These are phyloP conservation scores for Muschampia plurimacula DNA, from an alignment of 2,888 invertebrate species.

Conservation along the genomic window DNA sequence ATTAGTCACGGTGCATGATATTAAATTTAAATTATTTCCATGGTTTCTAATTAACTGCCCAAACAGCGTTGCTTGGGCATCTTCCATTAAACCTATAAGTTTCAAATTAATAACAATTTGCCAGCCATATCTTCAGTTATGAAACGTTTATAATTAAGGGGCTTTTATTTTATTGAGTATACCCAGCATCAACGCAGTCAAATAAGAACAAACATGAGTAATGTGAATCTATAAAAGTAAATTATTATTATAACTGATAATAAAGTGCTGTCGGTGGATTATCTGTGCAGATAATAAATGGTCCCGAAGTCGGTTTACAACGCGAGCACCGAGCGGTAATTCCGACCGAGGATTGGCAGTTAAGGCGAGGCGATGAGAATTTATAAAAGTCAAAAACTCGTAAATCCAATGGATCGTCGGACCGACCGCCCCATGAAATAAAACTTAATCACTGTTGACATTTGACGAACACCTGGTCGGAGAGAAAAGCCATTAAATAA, in stretches of 20 bases:
- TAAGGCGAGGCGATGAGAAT: slow-evolving; percentile 77
- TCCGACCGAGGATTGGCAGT: slow-evolving; percentile 73
- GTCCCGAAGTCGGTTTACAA: slow-evolving; percentile 71
- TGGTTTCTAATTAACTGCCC: slow-evolving; percentile 68
- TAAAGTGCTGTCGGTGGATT: slow-evolving; percentile 82
- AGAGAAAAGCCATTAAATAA: slow-evolving; percentile 72
- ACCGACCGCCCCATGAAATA: slow-evolving; percentile 51
- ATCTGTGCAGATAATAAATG: slow-evolving; percentile 81
- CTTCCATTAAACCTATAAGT: slow-evolving; percentile 46
- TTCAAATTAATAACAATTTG: slow-evolving; percentile 61
- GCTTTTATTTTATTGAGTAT: slow-evolving; percentile 77
- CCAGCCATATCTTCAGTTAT: slow-evolving; percentile 43
- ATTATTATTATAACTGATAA: slow-evolving; percentile 85
- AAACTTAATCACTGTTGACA: slow-evolving; percentile 80
- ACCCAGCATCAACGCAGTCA: slow-evolving; percentile 68
- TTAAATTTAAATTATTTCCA: slow-evolving; percentile 70
- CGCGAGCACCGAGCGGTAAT: slow-evolving; percentile 74
- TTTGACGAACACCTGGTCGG: slow-evolving; percentile 81
- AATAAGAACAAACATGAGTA: slow-evolving; percentile 74
- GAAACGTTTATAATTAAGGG: slow-evolving; percentile 42
- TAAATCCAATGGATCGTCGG: slow-evolving; percentile 65
- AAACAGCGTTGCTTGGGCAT: slow-evolving; percentile 69
- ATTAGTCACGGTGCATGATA: slow-evolving; percentile 78
- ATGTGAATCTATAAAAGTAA: slow-evolving; percentile 84
- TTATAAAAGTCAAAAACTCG: slow-evolving; percentile 82